Evolutionary conservation across 2,797 vertebrate genomes (phyloP), one percentile per base, ranked within the genome.

Genomic region (Phoeniculus purpureus): DNA sequence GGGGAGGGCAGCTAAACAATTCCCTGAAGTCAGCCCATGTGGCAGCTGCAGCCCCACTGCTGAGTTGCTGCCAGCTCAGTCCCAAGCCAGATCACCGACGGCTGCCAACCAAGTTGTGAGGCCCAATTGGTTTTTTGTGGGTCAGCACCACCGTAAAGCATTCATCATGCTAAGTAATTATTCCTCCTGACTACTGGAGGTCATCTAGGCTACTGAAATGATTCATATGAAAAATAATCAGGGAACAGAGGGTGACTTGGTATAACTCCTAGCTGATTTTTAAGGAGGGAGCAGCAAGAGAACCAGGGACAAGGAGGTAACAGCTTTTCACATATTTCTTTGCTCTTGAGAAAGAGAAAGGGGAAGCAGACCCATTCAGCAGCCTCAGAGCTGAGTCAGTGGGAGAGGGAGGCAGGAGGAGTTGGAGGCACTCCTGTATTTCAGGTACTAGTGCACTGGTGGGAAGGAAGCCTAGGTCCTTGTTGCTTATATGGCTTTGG

Each of bases 371-470:
- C 43, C 72, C 27, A 40, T 1, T 0, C 31, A 73, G 60, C 67
- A 73, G n/a, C 40, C 50, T 71, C 37, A 56, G 61, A 68, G 29
- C 60, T 59, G n/a, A 70, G 73, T 23, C 68, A 78, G 79, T 20
- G 4, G 17, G 43, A 85, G 37, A 5, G 2, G 54, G 37, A 78
- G 40, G 54, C 72, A 78, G 29, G 11, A 76, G 70, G 23, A 70
- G 29, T 50, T 82, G 19, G 40, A 66, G 34, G 10, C 45, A 47
- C 12, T 65, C 23, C 67, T 76, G 32, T 43, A 1, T 27, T 60
- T 72, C 59, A 51, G 51, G 62, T 76, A 43, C 37, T 51, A 18
- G 50, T 0, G 0, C n/a, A 34, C 50, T 10, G 3, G 9, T 72
- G 29, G 54, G 32, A 84, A 70, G 31, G 32, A 84, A 70, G 40